Conservation (phyloP, 2,113 vertebrate species). For the Pao palembangensis region DNA sequence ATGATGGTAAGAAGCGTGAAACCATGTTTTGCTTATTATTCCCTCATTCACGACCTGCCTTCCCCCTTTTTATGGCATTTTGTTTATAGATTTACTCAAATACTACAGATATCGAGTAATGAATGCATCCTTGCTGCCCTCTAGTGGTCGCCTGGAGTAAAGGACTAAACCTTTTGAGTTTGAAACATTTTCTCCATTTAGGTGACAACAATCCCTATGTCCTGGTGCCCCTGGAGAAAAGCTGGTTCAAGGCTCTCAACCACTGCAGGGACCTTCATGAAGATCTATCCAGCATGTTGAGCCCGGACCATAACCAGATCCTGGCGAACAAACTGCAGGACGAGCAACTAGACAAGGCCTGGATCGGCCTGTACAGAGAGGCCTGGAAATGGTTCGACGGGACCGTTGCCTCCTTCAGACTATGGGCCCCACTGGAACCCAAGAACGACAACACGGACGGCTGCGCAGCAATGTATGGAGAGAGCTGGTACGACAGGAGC, state of each 20-base stretch:
- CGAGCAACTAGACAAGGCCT: neutral
- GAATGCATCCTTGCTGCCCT: no score
- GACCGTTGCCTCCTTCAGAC: neutral
- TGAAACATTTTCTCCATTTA: no score
- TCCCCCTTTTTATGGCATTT: neutral
- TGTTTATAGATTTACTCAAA: neutral
- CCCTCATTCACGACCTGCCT: neutral
- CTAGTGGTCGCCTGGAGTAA: no score
- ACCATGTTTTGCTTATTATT: neutral
- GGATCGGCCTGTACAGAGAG: conserved; percentile 27
- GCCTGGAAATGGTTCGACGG: conserved; percentile 20
- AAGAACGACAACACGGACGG: neutral
- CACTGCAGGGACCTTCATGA: conserved; percentile 16
- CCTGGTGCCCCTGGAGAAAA: neutral
- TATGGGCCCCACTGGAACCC: neutral
- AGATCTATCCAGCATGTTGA: conserved; percentile 21
- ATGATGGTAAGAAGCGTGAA: neutral
- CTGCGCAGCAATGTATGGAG: neutral
- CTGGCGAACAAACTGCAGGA: neutral
- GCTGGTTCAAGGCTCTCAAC: conserved; percentile 5
- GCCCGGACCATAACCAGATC: neutral
- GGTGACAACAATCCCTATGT: neutral
- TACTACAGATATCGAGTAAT: no score
- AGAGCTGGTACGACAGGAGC: neutral
- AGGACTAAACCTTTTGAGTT: no score